phyloP scores from a whole-genome alignment of 1,140 invertebrate species.

The Sminthurinus signatus region DNA sequence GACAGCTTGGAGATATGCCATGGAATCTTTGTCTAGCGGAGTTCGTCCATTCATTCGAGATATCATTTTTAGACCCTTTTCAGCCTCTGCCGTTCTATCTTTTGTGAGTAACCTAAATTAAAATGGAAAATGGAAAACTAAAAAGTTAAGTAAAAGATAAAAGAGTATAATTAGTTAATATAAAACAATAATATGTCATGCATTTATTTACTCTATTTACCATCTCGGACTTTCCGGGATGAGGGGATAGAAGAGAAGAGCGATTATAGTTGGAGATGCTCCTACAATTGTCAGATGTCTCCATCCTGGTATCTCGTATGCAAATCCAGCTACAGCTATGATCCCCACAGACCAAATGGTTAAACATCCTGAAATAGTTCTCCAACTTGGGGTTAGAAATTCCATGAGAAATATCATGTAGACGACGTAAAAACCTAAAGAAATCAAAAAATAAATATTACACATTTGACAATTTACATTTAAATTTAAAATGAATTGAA shows the following conservation, averaged over 20 bases:
- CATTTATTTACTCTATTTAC: no score
- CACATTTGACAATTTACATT: not conserved
- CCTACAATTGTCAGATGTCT: slow-evolving; percentile 8
- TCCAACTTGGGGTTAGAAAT: slow-evolving; percentile 27
- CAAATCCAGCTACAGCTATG: slow-evolving; percentile 21
- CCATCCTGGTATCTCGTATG: slow-evolving; percentile 23
- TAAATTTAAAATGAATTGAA: not conserved
- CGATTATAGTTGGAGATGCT: not conserved
- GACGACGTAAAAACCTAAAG: slow-evolving; percentile 24
- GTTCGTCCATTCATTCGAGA: slow-evolving; percentile 13
- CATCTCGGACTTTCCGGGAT: slow-evolving; percentile 22
- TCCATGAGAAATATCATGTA: slow-evolving; percentile 38
- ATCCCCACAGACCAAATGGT: slow-evolving; percentile 27
- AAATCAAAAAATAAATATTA: slow-evolving; percentile 1
- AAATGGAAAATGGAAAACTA: no score
- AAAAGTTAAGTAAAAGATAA: no score
- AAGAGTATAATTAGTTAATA: no score
- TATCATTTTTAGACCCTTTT: slow-evolving; percentile 8
- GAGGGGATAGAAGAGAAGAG: slow-evolving; percentile 15
- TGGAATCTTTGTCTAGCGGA: no score
- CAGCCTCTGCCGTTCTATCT: slow-evolving; percentile 21
- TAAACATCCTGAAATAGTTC: slow-evolving; percentile 30
- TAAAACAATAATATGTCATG: no score
- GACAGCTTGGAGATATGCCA: no score
- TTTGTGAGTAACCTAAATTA: slow-evolving; percentile 19